These are phyloP conservation scores for Procambarus clarkii DNA, from an alignment of 1,140 invertebrate genomes.

Conservation along the genomic window DNA sequence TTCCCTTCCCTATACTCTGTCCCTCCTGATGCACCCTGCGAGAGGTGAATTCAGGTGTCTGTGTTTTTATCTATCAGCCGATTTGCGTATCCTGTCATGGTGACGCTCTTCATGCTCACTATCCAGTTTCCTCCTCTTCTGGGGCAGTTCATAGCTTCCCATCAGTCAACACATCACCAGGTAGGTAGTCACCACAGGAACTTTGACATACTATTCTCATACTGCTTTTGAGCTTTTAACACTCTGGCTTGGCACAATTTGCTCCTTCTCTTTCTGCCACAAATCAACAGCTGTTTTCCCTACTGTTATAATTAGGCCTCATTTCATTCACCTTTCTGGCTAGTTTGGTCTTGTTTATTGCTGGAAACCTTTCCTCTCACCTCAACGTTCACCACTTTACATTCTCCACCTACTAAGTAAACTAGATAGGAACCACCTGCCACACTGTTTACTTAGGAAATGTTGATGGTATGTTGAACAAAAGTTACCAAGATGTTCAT, in stretches of 20 bases:
- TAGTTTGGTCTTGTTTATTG: slow-evolving; percentile 57
- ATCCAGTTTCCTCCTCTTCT: slow-evolving; percentile 63
- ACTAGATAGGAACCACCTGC: background rate
- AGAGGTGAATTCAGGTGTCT: slow-evolving; percentile 34
- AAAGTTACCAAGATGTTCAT: background rate
- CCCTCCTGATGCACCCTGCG: background rate
- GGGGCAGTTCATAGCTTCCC: slow-evolving; percentile 68
- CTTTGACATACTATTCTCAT: background rate
- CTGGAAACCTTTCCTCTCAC: slow-evolving; percentile 8
- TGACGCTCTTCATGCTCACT: slow-evolving; percentile 63
- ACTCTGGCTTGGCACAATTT: slow-evolving; percentile 24
- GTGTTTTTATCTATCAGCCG: slow-evolving; percentile 64
- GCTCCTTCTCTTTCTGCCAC: slow-evolving; percentile 14
- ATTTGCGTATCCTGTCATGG: slow-evolving; percentile 62
- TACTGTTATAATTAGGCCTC: slow-evolving; percentile 63
- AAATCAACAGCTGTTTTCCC: slow-evolving; percentile 61
- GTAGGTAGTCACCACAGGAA: slow-evolving; percentile 41
- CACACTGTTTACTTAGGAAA: background rate
- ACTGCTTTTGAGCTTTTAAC: background rate
- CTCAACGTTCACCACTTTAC: slow-evolving; percentile 45
- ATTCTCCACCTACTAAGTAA: slow-evolving; percentile 47
- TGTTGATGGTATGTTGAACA: background rate
- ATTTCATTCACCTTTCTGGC: slow-evolving; percentile 61
- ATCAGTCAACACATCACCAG: slow-evolving; percentile 61
- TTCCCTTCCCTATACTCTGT: background rate